Evolutionary conservation across 2,113 vertebrate species (phyloP).

Genomic region (Cheilinus undulatus): DNA sequence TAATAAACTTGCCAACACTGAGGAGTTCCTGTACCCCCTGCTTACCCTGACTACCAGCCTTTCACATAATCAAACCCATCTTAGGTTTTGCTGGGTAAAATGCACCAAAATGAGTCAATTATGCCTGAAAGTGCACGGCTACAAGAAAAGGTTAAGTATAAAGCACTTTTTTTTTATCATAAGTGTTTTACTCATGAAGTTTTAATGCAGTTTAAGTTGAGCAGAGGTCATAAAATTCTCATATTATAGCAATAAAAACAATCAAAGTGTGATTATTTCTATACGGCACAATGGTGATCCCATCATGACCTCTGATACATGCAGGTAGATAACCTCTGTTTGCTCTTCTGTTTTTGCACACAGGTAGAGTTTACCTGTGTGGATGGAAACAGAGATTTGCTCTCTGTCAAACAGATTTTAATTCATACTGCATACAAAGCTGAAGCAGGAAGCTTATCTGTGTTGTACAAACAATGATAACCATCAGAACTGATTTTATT

Average conservation of each 20-base stretch:
- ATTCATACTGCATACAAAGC: conserved; percentile 35
- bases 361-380: conserved; percentile 30
- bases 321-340: conserved; percentile 51
- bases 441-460: conserved; percentile 46
- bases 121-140: background rate
- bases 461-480: conserved; percentile 64
- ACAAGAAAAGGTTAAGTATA: background rate
- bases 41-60: background rate
- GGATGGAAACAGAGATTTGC: conserved; percentile 53
- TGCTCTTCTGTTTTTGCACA: conserved; percentile 34
- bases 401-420: conserved; percentile 33
- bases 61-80: background rate
- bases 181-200: no score
- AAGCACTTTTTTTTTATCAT: no score
- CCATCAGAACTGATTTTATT: conserved; percentile 16
- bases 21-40: background rate
- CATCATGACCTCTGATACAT: conserved; percentile 3
- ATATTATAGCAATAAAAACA: background rate
- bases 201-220: background rate
- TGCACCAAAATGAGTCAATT: background rate
- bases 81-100: conserved; percentile 7
- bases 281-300: background rate
- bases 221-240: background rate
- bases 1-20: conserved; percentile 28
- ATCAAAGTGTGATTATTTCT: background rate